Percentiles rank a stretch among this genome's conserved stretches.
Evolutionary conservation across 2,888 invertebrate genomes (phyloP).

Genomic region (Papilio gigon): DNA sequence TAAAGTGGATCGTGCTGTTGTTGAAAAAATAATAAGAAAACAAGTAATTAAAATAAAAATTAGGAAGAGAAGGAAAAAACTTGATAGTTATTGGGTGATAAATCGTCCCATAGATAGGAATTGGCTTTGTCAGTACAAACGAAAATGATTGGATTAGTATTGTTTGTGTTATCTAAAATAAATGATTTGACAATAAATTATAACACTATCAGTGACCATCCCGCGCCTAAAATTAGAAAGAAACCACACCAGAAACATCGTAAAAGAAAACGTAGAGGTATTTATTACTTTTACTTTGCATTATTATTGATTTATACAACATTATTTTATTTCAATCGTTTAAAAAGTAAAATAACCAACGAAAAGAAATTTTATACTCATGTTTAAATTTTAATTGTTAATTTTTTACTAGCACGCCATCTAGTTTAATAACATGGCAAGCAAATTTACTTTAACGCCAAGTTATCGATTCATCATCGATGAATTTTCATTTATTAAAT

Average conservation of each 20-base stretch:
- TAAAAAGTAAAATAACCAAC: not conserved
- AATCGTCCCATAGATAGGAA: slow-evolving; percentile 42
- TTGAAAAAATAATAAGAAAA: slow-evolving; percentile 47
- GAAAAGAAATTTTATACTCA: not conserved
- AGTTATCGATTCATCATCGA: slow-evolving; percentile 5
- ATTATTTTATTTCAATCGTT: not conserved
- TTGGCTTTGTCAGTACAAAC: slow-evolving; percentile 42
- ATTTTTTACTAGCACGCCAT: not conserved
- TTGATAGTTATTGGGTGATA: slow-evolving; percentile 42
- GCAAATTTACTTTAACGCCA: not conserved
- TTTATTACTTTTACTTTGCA: not conserved
- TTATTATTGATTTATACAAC: not conserved
- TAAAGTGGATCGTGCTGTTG: slow-evolving; percentile 44
- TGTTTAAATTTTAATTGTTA: not conserved
- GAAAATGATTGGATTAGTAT: slow-evolving; percentile 69
- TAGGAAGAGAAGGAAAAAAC: slow-evolving; percentile 61
- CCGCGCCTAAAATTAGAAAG: slow-evolving; percentile 40
- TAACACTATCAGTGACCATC: slow-evolving; percentile 47
- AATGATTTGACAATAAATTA: slow-evolving; percentile 57
- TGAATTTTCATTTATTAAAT: not conserved
- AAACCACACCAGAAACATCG: slow-evolving; percentile 46
- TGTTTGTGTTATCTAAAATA: slow-evolving; percentile 66
- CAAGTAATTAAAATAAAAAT: slow-evolving; percentile 52
- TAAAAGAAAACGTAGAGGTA: slow-evolving; percentile 48
- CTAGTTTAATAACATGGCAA: slow-evolving; percentile 11